Conservation (phyloP, 2,888 invertebrate species). For the Microplitis manilae region DNA sequence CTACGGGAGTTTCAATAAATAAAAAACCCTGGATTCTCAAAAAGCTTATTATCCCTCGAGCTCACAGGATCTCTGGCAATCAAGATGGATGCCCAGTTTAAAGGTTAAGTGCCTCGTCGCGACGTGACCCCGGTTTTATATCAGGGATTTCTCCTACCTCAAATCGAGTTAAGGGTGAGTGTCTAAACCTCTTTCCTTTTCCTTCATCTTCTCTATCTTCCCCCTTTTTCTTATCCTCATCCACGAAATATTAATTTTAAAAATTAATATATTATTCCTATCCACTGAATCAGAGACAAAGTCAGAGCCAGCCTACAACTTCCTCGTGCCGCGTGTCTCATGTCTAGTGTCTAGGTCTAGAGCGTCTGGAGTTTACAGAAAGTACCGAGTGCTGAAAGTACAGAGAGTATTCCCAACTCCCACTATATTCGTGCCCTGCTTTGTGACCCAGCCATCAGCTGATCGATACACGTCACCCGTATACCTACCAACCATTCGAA, state of each 20-base stretch:
- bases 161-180: too few relatives aligned
- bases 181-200: too few relatives aligned
- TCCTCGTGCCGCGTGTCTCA: too few relatives aligned
- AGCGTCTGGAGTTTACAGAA: neutral
- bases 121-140: conserved; percentile 16
- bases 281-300: too few relatives aligned
- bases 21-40: neutral
- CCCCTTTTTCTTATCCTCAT: too few relatives aligned
- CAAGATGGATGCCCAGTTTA: conserved; percentile 24
- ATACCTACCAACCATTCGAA: conserved; percentile 50
- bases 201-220: too few relatives aligned
- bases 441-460: conserved; percentile 64
- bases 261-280: too few relatives aligned
- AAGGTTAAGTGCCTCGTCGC: conserved; percentile 17
- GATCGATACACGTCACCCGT: conserved; percentile 63
- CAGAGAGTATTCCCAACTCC: conserved; percentile 1
- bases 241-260: too few relatives aligned
- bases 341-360: neutral
- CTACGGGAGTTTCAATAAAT: neutral
- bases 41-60: conserved; percentile 4
- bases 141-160: neutral
- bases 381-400: conserved; percentile 9
- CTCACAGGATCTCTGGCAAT: conserved; percentile 5
- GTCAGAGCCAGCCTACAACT: too few relatives aligned
- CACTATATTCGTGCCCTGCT: conserved; percentile 48